Evolutionary conservation across 2,797 vertebrate species (phyloP).

Genomic region (Neosilurus hyrtlii): DNA sequence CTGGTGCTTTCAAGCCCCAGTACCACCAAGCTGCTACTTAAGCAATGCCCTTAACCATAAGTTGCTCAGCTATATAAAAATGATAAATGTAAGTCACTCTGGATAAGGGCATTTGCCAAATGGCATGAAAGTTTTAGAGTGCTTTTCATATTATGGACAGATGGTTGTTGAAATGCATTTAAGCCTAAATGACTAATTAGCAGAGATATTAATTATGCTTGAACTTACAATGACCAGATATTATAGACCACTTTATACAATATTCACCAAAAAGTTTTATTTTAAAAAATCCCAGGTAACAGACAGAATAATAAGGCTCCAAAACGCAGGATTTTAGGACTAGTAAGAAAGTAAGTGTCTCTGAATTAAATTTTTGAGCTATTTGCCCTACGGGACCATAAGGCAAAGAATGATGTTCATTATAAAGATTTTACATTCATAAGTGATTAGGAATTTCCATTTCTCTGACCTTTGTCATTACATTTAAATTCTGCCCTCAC

Average conservation of each 20-base stretch:
- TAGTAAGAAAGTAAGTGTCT: neutral
- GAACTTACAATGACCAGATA: neutral
- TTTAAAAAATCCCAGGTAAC: neutral
- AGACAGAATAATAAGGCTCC: neutral
- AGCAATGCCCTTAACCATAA: too few species aligned
- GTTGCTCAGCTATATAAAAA: too few species aligned
- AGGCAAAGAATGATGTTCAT: neutral
- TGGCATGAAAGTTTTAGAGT: neutral
- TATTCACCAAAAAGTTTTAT: neutral
- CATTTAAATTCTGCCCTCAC: neutral
- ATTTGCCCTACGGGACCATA: neutral
- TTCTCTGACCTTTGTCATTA: constrained; percentile 23
- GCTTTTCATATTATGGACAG: constrained; percentile 5
- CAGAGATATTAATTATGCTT: constrained; percentile 10
- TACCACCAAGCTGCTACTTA: too few species aligned
- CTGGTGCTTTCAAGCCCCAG: too few species aligned
- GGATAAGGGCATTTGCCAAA: too few species aligned
- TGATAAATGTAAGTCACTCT: too few species aligned
- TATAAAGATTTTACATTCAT: constrained; percentile 14
- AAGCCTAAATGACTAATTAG: neutral
- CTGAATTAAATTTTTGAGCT: neutral
- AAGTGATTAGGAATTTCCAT: constrained; percentile 10
- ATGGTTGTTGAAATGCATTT: constrained; percentile 17
- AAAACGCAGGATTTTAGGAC: neutral
- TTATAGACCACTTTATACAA: neutral